These are phyloP conservation scores for Neotragus moschatus DNA, from an alignment of 2,113 vertebrate species.

Conservation along the genomic window DNA sequence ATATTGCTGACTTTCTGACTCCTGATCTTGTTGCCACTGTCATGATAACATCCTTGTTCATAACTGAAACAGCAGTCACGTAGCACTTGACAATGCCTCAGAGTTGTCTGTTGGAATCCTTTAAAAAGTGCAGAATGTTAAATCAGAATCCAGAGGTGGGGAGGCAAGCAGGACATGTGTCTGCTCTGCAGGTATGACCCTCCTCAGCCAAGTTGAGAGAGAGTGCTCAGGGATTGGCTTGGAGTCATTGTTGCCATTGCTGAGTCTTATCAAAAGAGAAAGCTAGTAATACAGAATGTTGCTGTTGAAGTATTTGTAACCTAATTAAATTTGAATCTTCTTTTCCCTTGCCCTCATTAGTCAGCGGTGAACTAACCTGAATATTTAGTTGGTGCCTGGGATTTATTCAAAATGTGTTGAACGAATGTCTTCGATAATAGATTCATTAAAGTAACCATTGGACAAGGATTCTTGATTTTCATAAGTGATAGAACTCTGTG, in stretches of 20 bases:
- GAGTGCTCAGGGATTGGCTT: background rate
- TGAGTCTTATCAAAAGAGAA: background rate
- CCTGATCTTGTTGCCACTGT: background rate
- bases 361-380: background rate
- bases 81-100: background rate
- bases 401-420: background rate
- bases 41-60: background rate
- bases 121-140: background rate
- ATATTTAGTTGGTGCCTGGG: background rate
- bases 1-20: background rate
- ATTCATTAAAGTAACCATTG: background rate
- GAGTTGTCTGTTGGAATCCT: background rate
- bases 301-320: background rate
- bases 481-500: background rate
- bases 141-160: background rate
- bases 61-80: background rate
- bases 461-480: background rate
- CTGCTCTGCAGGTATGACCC: background rate
- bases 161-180: background rate
- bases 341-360: background rate
- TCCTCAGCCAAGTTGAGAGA: background rate
- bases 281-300: background rate
- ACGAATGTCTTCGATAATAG: background rate
- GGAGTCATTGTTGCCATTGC: background rate
- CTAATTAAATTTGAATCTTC: background rate